These are phyloP conservation scores for Phrynosoma blainvillii DNA, from an alignment of 2,113 vertebrate species.

Conservation along the genomic window DNA sequence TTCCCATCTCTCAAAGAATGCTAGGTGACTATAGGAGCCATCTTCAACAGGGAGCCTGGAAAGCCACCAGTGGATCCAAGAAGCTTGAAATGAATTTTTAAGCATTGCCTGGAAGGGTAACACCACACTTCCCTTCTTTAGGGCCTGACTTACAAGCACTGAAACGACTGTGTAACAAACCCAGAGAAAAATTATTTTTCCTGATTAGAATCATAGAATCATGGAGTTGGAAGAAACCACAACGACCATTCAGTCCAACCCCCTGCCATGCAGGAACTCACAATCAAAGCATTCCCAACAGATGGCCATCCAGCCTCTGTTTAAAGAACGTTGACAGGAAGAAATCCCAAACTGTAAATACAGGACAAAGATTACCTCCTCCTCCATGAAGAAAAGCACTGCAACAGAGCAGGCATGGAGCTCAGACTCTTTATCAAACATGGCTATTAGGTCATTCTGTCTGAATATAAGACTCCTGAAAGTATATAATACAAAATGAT, in stretches of 20 bases:
- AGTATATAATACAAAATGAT: conserved; percentile 26
- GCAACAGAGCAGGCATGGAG: conserved; percentile 7
- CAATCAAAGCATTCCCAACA: too few relatives aligned
- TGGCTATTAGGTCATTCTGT: conserved; percentile 34
- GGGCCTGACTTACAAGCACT: background rate
- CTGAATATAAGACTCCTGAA: conserved; percentile 22
- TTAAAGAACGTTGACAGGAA: background rate
- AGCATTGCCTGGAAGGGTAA: background rate
- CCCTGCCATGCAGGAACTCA: too few relatives aligned
- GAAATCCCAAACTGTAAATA: conserved; percentile 13
- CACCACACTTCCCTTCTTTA: background rate
- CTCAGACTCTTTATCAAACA: conserved; percentile 38
- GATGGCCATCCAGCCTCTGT: too few relatives aligned
- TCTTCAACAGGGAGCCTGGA: background rate
- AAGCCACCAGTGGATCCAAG: background rate
- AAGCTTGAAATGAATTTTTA: background rate
- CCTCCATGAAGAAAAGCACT: background rate
- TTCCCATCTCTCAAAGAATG: background rate
- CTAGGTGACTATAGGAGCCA: background rate
- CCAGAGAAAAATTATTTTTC: conserved; percentile 25
- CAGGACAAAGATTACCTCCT: conserved; percentile 1
- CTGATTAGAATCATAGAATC: background rate
- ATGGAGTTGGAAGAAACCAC: too few relatives aligned
- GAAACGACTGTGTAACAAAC: conserved; percentile 2
- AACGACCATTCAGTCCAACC: too few relatives aligned